A percentile compares a stretch with the other conserved stretches of the same genome.
These are phyloP conservation scores for Heliconius himera DNA, from an alignment of 1,140 invertebrate genomes.

Conservation along the genomic window DNA sequence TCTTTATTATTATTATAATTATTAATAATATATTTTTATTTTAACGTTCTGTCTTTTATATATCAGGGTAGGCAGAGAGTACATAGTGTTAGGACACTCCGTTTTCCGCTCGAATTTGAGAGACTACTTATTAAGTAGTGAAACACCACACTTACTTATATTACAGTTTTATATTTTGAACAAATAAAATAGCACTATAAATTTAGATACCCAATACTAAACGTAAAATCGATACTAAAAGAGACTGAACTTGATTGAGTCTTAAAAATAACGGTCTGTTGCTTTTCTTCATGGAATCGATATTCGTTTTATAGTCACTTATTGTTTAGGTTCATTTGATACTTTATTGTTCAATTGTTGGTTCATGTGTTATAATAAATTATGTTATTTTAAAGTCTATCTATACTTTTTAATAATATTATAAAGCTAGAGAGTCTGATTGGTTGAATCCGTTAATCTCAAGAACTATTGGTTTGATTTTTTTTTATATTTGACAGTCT, in stretches of 20 bases:
- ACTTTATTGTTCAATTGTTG: not conserved
- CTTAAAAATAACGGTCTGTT: slow-evolving; percentile 15
- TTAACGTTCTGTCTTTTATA: no score
- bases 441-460: no score
- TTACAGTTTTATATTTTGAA: not conserved
- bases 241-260: slow-evolving; percentile 18
- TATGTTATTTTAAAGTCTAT: not conserved
- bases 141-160: no score
- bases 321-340: not conserved
- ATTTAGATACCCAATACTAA: not conserved
- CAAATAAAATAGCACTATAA: slow-evolving; percentile 1
- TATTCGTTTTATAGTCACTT: slow-evolving; percentile 16
- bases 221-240: not conserved
- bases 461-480: no score
- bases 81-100: no score
- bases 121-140: no score
- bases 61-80: no score
- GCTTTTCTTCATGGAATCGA: slow-evolving; percentile 5
- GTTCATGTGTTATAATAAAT: not conserved
- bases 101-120: no score
- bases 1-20: no score
- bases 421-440: no score
- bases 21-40: no score
- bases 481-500: no score
- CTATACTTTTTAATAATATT: not conserved